Evolutionary conservation across 1,140 invertebrate species (phyloP).

Genomic region (Orussus abietinus): DNA sequence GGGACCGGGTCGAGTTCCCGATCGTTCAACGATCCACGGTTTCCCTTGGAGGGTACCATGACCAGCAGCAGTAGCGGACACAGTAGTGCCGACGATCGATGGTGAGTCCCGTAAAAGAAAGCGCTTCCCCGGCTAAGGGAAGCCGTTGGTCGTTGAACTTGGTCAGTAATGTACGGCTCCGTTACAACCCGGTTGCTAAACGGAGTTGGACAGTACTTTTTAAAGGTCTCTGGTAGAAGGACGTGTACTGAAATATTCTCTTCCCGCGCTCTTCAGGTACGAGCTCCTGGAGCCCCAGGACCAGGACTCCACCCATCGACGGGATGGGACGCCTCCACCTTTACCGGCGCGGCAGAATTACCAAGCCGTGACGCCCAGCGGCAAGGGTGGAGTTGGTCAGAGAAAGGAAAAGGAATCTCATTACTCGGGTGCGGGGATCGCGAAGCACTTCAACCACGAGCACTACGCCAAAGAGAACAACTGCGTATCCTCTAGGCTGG

Average conservation of each 20-base stretch:
- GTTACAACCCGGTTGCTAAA: too few species aligned
- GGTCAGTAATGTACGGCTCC: slow-evolving; percentile 11
- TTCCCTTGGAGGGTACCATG: slow-evolving; percentile 57
- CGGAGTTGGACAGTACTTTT: too few species aligned
- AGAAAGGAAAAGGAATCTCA: slow-evolving; percentile 44
- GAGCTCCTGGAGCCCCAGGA: slow-evolving; percentile 55
- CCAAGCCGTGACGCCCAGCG: slow-evolving; percentile 31
- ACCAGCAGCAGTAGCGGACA: slow-evolving; percentile 65
- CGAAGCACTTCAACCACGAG: slow-evolving; percentile 38
- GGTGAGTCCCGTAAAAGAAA: slow-evolving; percentile 47
- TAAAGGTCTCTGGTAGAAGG: too few species aligned
- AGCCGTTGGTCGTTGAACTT: slow-evolving; percentile 29
- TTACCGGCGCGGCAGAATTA: slow-evolving; percentile 51
- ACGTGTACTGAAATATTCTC: too few species aligned
- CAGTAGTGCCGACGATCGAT: slow-evolving; percentile 62
- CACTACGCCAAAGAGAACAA: slow-evolving; percentile 41
- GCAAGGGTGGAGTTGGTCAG: slow-evolving; percentile 20
- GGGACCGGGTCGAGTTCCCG: slow-evolving; percentile 75
- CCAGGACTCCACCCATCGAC: slow-evolving; percentile 33
- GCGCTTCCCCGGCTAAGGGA: too few species aligned
- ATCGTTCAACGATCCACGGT: slow-evolving; percentile 61
- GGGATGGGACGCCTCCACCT: slow-evolving; percentile 51
- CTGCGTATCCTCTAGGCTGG: slow-evolving; percentile 39
- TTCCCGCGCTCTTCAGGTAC: too few species aligned
- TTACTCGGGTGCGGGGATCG: slow-evolving; percentile 30